Evolutionary conservation across 2,797 vertebrate species (phyloP), one percentile per base, ranked within the genome.

Genomic region (Tragopan temminckii): DNA sequence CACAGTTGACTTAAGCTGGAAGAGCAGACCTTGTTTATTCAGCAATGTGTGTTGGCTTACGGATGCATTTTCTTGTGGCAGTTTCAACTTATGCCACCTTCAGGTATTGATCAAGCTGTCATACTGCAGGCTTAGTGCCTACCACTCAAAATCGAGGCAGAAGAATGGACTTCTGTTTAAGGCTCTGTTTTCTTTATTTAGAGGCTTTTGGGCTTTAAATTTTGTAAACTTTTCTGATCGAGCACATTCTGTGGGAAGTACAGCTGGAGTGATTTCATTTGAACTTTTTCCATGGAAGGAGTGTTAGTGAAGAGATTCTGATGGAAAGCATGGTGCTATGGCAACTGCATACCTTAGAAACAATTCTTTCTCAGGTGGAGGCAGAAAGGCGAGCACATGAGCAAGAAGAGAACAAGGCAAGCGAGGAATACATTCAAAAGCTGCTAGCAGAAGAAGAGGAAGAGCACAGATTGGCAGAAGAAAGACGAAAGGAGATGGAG

Each of bases 391-490:
- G 96, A 63, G 98, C 96, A 0, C 96, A 97, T 14, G 98, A 99
- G 2, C 99, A 99, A 81, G 98, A 98, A 87, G 98, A 99, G 96
- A 97, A 96, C 70, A 98, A 93, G 80, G 99, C 98, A 8, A 99
- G 99, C 35, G 98, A 99, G 96, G 98, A 98, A 24, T 98, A 98
- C 85, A 99, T 99, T 94, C 98, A 98, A 46, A 96, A 46, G 7
- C 97, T 99, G 21, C 95, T 99, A 83, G 98, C 97, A 1, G 98
- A 99, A 79, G 98, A 98, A 81, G 98, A 99, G 67, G 97, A 99
- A 80, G 96, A 98, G 69, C 95, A 95, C 5, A 97, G 95, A 27
- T 4, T 79, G 89, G 96, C 93, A 35, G 98, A 98, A 85, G 97
- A 98, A 91, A 97, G 91, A 45, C 95, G 80, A 74, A 98, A 91